Conservation (phyloP, 2,888 invertebrate genomes). For the Carabus problematicus region DNA sequence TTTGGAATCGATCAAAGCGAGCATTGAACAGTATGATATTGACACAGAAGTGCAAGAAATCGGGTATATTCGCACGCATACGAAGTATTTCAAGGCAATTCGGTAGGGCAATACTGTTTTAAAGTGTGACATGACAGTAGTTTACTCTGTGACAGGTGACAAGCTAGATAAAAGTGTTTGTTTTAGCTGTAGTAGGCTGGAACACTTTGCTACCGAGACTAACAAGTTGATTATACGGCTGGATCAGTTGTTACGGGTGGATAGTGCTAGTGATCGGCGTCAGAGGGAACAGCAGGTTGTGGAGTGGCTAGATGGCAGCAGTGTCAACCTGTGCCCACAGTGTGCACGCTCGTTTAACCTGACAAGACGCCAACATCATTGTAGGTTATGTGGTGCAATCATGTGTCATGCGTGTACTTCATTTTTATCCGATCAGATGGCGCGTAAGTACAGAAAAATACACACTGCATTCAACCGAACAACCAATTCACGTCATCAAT, state of each 20-base stretch:
- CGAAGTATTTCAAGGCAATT: conserved; percentile 77
- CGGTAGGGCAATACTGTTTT: conserved; percentile 56
- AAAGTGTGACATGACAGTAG: not conserved
- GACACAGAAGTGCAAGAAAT: conserved; percentile 70
- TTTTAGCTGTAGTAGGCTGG: conserved; percentile 72
- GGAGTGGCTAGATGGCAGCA: conserved; percentile 92
- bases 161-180: conserved; percentile 25
- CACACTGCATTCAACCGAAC: not conserved
- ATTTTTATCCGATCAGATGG: conserved; percentile 80
- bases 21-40: conserved; percentile 55
- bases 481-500: too few relatives aligned
- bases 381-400: conserved; percentile 91
- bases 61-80: conserved; percentile 71
- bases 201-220: conserved; percentile 91
- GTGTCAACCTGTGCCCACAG: conserved; percentile 87
- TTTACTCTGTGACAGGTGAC: not conserved
- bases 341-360: conserved; percentile 90
- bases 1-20: conserved; percentile 66
- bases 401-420: conserved; percentile 92
- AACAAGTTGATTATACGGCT: conserved; percentile 94
- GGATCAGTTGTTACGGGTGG: conserved; percentile 85
- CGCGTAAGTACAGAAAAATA: conserved; percentile 66
- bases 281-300: conserved; percentile 79
- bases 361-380: conserved; percentile 93
- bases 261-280: conserved; percentile 74